Evolutionary conservation across 1,140 invertebrate genomes (phyloP).

Genomic region (Micrasema longulum): DNA sequence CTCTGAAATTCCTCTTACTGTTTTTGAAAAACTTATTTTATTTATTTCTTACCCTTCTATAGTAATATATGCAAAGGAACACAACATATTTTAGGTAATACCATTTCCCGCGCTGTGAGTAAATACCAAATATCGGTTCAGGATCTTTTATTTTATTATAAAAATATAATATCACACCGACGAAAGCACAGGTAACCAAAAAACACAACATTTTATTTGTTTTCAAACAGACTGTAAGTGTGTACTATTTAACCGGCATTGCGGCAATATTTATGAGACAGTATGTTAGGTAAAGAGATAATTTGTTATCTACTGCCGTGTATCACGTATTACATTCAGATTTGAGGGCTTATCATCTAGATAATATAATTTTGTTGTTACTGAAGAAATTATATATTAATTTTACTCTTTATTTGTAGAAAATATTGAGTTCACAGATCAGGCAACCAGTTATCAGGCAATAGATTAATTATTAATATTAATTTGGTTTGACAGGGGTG

Average conservation of each 20-base stretch:
- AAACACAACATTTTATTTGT: constrained; percentile 1
- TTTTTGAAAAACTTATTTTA: not conserved
- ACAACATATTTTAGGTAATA: constrained; percentile 73
- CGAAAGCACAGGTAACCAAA: not conserved
- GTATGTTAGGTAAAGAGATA: constrained; percentile 7
- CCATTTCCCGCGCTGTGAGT: constrained; percentile 72
- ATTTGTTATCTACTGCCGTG: constrained; percentile 2
- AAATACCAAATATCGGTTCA: constrained; percentile 70
- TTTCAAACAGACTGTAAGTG: not conserved
- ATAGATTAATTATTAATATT: too few relatives aligned
- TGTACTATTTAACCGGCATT: constrained; percentile 3
- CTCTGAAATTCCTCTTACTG: too few relatives aligned
- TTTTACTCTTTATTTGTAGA: too few relatives aligned
- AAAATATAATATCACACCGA: constrained; percentile 8
- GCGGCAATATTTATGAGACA: constrained; percentile 19
- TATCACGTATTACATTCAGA: constrained; percentile 8
- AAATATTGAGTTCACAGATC: too few relatives aligned
- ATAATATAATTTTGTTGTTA: constrained; percentile 3
- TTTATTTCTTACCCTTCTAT: constrained; percentile 65
- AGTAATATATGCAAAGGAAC: constrained; percentile 69
- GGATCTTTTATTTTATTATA: constrained; percentile 58
- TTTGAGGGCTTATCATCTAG: constrained; percentile 30
- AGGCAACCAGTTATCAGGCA: too few relatives aligned
- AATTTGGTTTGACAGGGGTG: too few relatives aligned
- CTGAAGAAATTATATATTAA: too few relatives aligned